A percentile compares a stretch with the other conserved stretches of the same genome.
These are phyloP conservation scores for Oxyura jamaicensis DNA, from an alignment of 2,113 vertebrate genomes.

Conservation along the genomic window DNA sequence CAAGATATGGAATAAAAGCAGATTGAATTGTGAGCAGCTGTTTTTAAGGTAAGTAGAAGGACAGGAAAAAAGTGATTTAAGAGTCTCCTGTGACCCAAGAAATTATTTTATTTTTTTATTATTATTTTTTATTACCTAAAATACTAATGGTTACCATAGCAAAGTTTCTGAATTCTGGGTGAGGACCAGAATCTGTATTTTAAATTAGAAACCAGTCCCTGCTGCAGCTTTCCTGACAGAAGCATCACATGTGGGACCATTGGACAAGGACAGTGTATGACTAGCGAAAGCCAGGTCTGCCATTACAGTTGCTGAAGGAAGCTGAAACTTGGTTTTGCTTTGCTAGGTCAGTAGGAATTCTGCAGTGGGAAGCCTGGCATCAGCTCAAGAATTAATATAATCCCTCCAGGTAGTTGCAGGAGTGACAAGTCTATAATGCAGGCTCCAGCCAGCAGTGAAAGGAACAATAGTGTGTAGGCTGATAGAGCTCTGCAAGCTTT, in stretches of 20 bases:
- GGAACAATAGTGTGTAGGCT: neutral
- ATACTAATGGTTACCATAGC: neutral
- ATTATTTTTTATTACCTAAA: neutral
- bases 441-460: neutral
- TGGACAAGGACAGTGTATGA: neutral
- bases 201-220: neutral
- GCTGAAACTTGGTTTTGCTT: neutral
- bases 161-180: neutral
- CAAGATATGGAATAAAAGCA: neutral
- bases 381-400: neutral
- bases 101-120: neutral
- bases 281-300: neutral
- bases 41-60: neutral
- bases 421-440: neutral
- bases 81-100: neutral
- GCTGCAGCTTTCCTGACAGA: neutral
- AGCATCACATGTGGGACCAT: neutral
- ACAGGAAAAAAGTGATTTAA: neutral
- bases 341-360: neutral
- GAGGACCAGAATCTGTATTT: neutral
- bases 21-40: rapidly evolving
- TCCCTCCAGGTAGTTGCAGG: neutral
- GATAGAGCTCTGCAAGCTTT: constrained; percentile 25
- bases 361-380: neutral
- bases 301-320: neutral